Conservation (phyloP, 2,113 vertebrate genomes). For the Pluvialis apricaria region DNA sequence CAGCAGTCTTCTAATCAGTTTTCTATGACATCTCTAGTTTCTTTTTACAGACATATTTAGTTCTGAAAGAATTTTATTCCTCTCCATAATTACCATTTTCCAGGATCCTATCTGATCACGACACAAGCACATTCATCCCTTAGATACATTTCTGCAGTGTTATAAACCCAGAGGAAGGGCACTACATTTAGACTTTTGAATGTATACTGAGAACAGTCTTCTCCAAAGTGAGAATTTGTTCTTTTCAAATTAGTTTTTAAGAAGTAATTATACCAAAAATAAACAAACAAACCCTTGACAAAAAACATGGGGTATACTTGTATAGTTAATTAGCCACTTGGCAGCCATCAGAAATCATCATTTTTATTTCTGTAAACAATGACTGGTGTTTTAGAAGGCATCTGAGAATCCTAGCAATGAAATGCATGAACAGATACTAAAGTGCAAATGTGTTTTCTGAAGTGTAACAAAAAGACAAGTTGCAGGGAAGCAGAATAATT, state of each 20-base stretch:
- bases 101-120: background rate
- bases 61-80: background rate
- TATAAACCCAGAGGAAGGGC: background rate
- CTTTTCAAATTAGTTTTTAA: background rate
- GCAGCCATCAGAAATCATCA: background rate
- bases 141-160: background rate
- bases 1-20: background rate
- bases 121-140: background rate
- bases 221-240: background rate
- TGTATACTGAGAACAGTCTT: background rate
- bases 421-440: background rate
- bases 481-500: conserved; percentile 6
- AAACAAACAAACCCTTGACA: background rate
- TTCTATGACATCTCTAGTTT: background rate
- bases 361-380: conserved; percentile 8
- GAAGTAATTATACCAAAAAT: background rate
- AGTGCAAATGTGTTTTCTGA: background rate
- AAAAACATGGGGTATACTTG: background rate
- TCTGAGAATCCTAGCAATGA: background rate
- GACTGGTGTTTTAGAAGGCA: background rate
- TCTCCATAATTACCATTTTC: background rate
- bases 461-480: background rate
- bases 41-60: background rate
- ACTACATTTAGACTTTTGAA: background rate
- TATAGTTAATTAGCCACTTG: background rate